phyloP scores from a whole-genome alignment of 1,140 invertebrate species.

The Mercenaria mercenaria region DNA sequence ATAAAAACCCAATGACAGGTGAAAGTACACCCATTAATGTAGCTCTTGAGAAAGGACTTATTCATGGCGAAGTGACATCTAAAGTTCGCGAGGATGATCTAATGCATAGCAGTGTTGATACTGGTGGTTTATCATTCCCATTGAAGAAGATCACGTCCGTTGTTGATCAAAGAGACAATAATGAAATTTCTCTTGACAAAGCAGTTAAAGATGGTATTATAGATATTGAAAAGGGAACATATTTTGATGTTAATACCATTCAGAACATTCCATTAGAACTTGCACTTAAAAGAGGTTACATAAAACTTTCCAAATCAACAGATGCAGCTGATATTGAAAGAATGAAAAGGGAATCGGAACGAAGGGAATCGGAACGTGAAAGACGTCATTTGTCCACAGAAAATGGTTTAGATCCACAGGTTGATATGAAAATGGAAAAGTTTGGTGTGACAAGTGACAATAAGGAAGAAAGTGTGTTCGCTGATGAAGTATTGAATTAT shows the following conservation, averaged over 20 bases:
- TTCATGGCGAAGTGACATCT: conserved; percentile 85
- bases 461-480: conserved; percentile 58
- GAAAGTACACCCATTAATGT: conserved; percentile 87
- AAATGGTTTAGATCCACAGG: conserved; percentile 68
- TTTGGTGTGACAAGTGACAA: conserved; percentile 70
- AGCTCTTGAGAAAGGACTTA: conserved; percentile 89
- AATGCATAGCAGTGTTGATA: conserved; percentile 78
- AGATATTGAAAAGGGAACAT: conserved; percentile 93
- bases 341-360: conserved; percentile 73
- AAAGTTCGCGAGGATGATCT: conserved; percentile 80
- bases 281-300: conserved; percentile 80
- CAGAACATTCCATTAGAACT: conserved; percentile 87
- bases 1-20: conserved; percentile 92
- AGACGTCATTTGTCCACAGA: conserved; percentile 57
- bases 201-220: conserved; percentile 90
- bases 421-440: conserved; percentile 83
- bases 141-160: conserved; percentile 90
- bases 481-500: conserved; percentile 81
- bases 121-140: conserved; percentile 75
- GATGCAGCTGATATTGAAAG: conserved; percentile 79
- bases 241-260: conserved; percentile 91
- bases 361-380: conserved; percentile 59
- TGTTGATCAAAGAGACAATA: conserved; percentile 91
- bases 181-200: conserved; percentile 90
- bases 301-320: conserved; percentile 80